These are phyloP conservation scores for Tauraco erythrolophus DNA, from an alignment of 2,113 vertebrate species.

Conservation along the genomic window DNA sequence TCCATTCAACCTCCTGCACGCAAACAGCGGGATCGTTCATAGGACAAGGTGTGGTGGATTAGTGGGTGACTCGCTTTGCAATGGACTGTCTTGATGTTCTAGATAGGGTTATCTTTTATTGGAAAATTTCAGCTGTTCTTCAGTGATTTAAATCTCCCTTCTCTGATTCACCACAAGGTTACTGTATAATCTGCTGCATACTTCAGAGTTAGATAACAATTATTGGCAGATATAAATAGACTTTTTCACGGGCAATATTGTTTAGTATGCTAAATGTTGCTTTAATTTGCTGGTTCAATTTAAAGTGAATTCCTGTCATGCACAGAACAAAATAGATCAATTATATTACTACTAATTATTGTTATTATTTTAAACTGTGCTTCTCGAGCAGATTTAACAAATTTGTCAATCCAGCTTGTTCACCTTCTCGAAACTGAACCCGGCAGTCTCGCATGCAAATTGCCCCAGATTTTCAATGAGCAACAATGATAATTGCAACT, in stretches of 20 bases:
- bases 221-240: conserved; percentile 69
- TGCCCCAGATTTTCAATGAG: background rate
- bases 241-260: conserved; percentile 59
- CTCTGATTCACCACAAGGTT: background rate
- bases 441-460: conserved; percentile 29
- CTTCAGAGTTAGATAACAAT: conserved; percentile 34
- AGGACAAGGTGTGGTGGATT: background rate
- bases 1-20: background rate
- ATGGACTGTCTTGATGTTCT: background rate
- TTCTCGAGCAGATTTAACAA: conserved; percentile 63
- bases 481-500: conserved; percentile 30
- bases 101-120: background rate
- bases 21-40: background rate
- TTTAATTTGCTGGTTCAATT: conserved; percentile 57
- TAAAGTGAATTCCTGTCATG: conserved; percentile 64
- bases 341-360: conserved; percentile 69
- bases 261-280: conserved; percentile 52
- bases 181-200: background rate
- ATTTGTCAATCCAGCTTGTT: conserved; percentile 58
- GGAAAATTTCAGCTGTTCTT: background rate
- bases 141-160: background rate
- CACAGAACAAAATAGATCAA: conserved; percentile 63
- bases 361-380: conserved; percentile 68
- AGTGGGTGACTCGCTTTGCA: background rate
- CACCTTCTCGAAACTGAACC: conserved; percentile 39